Percentiles rank a stretch among this genome's conserved stretches.
Conservation (phyloP, 2,797 vertebrate genomes). For the Rhodeus uyekii region DNA sequence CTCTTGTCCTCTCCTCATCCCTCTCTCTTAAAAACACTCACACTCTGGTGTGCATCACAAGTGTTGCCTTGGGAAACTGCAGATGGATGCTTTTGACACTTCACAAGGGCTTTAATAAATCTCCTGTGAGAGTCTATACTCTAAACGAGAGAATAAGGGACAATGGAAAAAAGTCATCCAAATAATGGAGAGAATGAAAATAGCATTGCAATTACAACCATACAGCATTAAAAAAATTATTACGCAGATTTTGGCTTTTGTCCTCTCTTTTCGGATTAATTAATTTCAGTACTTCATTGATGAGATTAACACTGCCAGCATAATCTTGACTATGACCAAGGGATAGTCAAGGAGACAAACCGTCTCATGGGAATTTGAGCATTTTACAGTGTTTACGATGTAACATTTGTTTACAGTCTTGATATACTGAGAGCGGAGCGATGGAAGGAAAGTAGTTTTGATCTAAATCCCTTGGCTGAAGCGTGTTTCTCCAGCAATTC, state of each 20-base stretch:
- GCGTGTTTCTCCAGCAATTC: slow-evolving; percentile 27
- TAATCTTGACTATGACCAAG: background rate
- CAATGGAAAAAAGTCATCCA: slow-evolving; percentile 36
- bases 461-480: slow-evolving; percentile 48
- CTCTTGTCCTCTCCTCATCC: slow-evolving; percentile 31
- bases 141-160: slow-evolving; percentile 56
- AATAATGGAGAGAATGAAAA: slow-evolving; percentile 1
- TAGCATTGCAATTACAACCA: background rate
- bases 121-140: slow-evolving; percentile 59
- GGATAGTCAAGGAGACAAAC: background rate
- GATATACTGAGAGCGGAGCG: background rate
- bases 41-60: slow-evolving; percentile 19
- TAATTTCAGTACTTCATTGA: background rate
- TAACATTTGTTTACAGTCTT: slow-evolving; percentile 24
- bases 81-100: slow-evolving; percentile 59
- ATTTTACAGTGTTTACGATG: slow-evolving; percentile 22
- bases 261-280: background rate
- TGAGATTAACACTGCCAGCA: background rate
- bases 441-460: slow-evolving; percentile 19
- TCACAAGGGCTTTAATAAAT: slow-evolving; percentile 65
- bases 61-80: slow-evolving; percentile 36
- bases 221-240: background rate
- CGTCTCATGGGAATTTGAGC: slow-evolving; percentile 2
- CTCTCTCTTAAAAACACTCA: slow-evolving; percentile 28
- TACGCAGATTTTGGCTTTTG: background rate